Evolutionary conservation across 1,140 invertebrate species (phyloP), one percentile per base, ranked within the genome.

Genomic region (Chionoecetes opilio): DNA sequence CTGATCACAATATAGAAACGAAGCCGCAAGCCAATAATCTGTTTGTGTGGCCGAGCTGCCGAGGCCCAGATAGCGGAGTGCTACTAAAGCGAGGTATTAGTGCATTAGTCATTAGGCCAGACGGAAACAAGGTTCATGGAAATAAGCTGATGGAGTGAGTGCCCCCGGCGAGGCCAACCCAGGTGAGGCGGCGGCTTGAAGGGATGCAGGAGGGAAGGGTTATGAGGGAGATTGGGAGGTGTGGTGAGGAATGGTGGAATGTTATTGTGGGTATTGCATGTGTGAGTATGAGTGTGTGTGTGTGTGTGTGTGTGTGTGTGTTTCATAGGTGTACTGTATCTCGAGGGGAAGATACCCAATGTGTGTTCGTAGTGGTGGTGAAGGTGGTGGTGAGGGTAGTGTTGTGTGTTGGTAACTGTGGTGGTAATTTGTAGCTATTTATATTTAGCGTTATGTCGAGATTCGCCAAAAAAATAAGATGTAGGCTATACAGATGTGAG

Each of bases 1-100:
- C 63, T 75, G 63, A 75, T 75, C 63, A 75, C 63, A 75, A 75
- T 75, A 75, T 75, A 75, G 63, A 75, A 75, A 75, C n/a, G 63
- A 75, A 75, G 63, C 63, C 63, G n/a, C 63, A 75, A 75, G 63
- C 63, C 63, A 75, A 75, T 75, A 75, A 75, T 75, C 63, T 75
- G 63, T 75, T 75, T 75, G 63, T 75, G 63, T 75, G 63, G 63
- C 41, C 63, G 63, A 75, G n/a, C 63, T 17, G 63, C 21, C 63
- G 63, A 17, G 63, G 63, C 63, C 21, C 21, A 75, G 63, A 75
- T 75, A n/a, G 63, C 63, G 11, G 63, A 75, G 63, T 75, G 63
- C 21, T 75, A 75, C 63, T 75, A 75, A 75, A 75, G 63, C 63
- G 63, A 21, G 26, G n/a, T 75, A 75, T 75, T 75, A 75, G n/a